Evolutionary conservation across 2,797 vertebrate genomes (phyloP).

Genomic region (Pseudochromis fuscus): DNA sequence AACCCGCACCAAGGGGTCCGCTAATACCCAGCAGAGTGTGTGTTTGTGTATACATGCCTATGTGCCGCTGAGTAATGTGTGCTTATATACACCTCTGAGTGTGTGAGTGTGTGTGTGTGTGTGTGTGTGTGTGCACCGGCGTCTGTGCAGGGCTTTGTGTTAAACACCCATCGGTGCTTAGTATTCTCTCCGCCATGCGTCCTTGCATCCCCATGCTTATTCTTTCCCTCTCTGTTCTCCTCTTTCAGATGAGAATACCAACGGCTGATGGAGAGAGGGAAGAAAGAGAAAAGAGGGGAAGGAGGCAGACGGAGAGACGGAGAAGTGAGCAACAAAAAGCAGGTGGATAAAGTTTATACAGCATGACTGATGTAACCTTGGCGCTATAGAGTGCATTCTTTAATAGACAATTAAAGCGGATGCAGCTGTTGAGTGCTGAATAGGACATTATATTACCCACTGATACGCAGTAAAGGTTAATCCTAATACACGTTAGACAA

Average conservation of each 20-base stretch:
- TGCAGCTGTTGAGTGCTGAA: slow-evolving; percentile 35
- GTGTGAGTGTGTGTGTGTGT: slow-evolving; percentile 38
- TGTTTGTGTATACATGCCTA: slow-evolving; percentile 52
- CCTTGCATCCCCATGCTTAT: slow-evolving; percentile 80
- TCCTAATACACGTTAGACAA: not conserved
- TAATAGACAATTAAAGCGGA: slow-evolving; percentile 54
- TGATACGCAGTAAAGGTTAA: not conserved
- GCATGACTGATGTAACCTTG: slow-evolving; percentile 66
- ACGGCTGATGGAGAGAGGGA: slow-evolving; percentile 53
- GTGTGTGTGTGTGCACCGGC: slow-evolving; percentile 25
- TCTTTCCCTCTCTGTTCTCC: slow-evolving; percentile 67
- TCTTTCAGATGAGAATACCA: slow-evolving; percentile 69
- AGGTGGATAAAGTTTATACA: slow-evolving; percentile 68
- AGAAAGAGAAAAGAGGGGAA: slow-evolving; percentile 10
- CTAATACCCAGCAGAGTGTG: slow-evolving; percentile 72
- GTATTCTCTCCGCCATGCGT: slow-evolving; percentile 81
- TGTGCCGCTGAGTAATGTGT: slow-evolving; percentile 55
- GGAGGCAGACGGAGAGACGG: slow-evolving; percentile 6
- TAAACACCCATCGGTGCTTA: slow-evolving; percentile 83
- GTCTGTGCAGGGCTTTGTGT: slow-evolving; percentile 74
- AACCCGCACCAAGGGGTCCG: slow-evolving; percentile 74
- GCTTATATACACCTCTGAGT: slow-evolving; percentile 61
- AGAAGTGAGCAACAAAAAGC: slow-evolving; percentile 40
- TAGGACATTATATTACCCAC: slow-evolving; percentile 20
- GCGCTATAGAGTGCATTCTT: slow-evolving; percentile 28